Percentiles rank a stretch among this genome's conserved stretches.
These are phyloP conservation scores for Crocuta crocuta DNA, from an alignment of 2,113 vertebrate species.

Conservation along the genomic window DNA sequence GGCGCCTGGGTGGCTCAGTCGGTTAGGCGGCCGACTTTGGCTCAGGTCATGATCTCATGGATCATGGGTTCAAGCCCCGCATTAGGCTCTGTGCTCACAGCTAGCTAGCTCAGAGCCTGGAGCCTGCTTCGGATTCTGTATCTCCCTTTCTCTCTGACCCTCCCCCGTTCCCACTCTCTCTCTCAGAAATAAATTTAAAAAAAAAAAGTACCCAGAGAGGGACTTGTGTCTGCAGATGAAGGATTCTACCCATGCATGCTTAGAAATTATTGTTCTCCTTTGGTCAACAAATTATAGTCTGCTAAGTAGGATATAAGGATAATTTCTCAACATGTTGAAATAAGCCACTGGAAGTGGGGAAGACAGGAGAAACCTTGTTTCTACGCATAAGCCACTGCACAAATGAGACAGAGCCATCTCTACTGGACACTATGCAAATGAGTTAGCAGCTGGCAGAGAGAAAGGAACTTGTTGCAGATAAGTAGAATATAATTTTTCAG, in stretches of 20 bases:
- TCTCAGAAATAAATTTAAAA: too few species aligned
- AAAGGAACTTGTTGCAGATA: not conserved
- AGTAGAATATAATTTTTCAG: not conserved
- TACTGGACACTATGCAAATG: not conserved
- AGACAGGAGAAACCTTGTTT: not conserved
- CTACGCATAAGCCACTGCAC: not conserved
- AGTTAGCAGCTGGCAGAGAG: not conserved
- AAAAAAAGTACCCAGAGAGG: not conserved
- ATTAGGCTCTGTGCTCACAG: too few species aligned
- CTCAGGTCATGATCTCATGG: too few species aligned
- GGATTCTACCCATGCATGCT: not conserved
- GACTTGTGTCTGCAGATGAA: not conserved
- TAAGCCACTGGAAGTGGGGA: not conserved
- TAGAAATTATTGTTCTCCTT: not conserved
- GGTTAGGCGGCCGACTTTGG: too few species aligned
- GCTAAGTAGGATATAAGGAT: not conserved
- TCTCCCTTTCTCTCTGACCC: too few species aligned
- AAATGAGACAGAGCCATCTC: not conserved
- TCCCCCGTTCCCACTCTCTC: too few species aligned
- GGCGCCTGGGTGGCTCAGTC: too few species aligned
- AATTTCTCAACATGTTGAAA: not conserved
- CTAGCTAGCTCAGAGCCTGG: too few species aligned
- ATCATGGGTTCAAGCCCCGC: too few species aligned
- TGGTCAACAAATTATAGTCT: not conserved
- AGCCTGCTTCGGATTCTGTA: too few species aligned